Conservation (phyloP, 2,888 invertebrate genomes). For the Diarsia mendica region DNA sequence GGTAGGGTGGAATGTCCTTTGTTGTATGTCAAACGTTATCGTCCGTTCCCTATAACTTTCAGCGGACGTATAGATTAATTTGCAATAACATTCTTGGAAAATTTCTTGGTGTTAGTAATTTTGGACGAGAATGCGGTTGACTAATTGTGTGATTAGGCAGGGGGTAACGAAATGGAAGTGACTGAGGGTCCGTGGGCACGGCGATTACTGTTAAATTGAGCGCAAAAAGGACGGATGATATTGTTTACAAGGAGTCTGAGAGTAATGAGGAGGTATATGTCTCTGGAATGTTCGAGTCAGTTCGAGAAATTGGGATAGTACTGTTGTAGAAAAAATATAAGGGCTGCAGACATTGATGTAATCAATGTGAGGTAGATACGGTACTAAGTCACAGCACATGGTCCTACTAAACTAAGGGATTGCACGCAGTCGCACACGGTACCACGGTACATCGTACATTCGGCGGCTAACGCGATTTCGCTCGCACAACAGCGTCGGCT, state of each 20-base stretch:
- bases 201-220: conserved; percentile 47
- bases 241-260: conserved; percentile 44
- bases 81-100: conserved; percentile 65
- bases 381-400: too few relatives aligned
- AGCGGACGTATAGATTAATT: conserved; percentile 63
- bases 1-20: conserved; percentile 58
- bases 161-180: conserved; percentile 54
- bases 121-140: conserved; percentile 46
- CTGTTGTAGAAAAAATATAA: not conserved
- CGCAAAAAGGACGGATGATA: conserved; percentile 49
- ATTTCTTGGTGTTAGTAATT: conserved; percentile 62
- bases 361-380: too few relatives aligned
- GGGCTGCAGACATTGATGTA: not conserved
- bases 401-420: too few relatives aligned
- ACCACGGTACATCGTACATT: too few relatives aligned
- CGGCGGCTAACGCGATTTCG: too few relatives aligned
- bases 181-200: conserved; percentile 26
- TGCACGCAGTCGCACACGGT: too few relatives aligned
- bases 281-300: conserved; percentile 12
- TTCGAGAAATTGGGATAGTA: not conserved
- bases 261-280: conserved; percentile 42
- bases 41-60: conserved; percentile 39
- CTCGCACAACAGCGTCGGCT: too few relatives aligned
- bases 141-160: conserved; percentile 55
- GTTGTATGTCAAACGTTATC: conserved; percentile 61